Base-by-base conservation (phyloP, 1,140 invertebrate genomes). In the Cydia fagiglandana region DNA sequence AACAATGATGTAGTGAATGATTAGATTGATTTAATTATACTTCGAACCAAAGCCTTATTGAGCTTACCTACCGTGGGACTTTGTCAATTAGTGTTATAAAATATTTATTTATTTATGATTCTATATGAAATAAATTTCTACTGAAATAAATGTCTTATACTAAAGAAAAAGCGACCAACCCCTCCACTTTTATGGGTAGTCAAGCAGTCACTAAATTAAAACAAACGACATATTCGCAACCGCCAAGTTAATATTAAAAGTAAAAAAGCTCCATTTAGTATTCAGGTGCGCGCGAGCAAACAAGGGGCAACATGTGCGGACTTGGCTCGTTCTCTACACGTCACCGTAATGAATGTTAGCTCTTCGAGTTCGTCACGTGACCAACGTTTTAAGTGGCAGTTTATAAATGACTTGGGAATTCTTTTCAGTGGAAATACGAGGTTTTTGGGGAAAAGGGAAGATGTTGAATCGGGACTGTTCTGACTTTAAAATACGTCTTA, bases 291-390 rank as follows among this genome's bases (percentile, higher is more conserved):
- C 53, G n/a, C 53, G 53, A 17, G 53, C 53, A 56, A 56, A 56
- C 53, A 56, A 56, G 53, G 53, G 53, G 53, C 9, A 56, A 56
- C 53, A 56, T 56, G 53, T 56, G 38, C 38, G 53, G 47, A 56
- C 53, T 56, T 56, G 53, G 53, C 53, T 56, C 53, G 53, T 56
- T 56, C n/a, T 56, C 53, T 56, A 56, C 53, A 56, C 53, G 53
- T 56, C 53, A 56, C 15, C n/a, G 53, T 56, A 56, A 56, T 56
- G 53, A 56, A 56, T 56, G 53, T 56, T 56, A 56, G 53, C 53
- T 56, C 4, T 56, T 5, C 47, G 53, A 56, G 53, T 56, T 56
- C 6, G 4, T 56, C 15, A 56, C 53, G 53, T 56, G 53, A 56
- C 53, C 53, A n/a, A n/a, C 2, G 15, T 56, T 56, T 6, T 9